Evolutionary conservation across 2,797 vertebrate genomes (phyloP).

Genomic region (Bryconaethiops microstoma): DNA sequence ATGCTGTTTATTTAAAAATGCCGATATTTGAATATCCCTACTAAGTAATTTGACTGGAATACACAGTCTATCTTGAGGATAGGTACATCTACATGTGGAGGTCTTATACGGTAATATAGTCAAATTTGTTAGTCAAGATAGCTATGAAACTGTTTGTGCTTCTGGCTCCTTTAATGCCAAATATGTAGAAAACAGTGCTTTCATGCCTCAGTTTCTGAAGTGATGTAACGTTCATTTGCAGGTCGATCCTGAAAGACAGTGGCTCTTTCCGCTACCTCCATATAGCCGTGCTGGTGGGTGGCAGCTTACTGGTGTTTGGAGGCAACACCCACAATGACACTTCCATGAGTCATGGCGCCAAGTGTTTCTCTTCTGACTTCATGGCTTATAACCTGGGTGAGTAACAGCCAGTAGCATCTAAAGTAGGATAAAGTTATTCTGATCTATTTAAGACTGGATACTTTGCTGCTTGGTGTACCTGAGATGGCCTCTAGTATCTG

Average conservation of each 20-base stretch:
- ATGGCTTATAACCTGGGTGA: slow-evolving; percentile 94
- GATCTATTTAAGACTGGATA: neutral
- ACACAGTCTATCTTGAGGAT: neutral
- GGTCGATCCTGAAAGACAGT: slow-evolving; percentile 93
- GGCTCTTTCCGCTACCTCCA: slow-evolving; percentile 95
- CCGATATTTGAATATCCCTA: no score
- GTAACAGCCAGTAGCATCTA: slow-evolving; percentile 54
- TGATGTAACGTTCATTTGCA: slow-evolving; percentile 61
- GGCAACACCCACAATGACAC: slow-evolving; percentile 99
- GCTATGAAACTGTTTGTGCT: neutral
- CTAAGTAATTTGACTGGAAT: neutral
- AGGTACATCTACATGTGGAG: neutral
- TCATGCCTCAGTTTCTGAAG: neutral
- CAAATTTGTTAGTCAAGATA: neutral
- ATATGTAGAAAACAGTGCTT: neutral
- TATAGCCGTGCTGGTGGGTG: slow-evolving; percentile 89
- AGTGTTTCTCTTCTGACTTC: slow-evolving; percentile 97
- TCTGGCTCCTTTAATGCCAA: neutral
- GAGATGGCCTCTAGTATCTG: neutral
- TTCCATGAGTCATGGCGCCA: slow-evolving; percentile 96
- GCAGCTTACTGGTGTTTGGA: slow-evolving; percentile 94
- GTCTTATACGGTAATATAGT: neutral
- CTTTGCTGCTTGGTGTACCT: neutral
- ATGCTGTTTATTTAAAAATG: no score
- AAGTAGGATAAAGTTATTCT: neutral